Conservation (phyloP, 2,113 vertebrate species). For the Carollia perspicillata region DNA sequence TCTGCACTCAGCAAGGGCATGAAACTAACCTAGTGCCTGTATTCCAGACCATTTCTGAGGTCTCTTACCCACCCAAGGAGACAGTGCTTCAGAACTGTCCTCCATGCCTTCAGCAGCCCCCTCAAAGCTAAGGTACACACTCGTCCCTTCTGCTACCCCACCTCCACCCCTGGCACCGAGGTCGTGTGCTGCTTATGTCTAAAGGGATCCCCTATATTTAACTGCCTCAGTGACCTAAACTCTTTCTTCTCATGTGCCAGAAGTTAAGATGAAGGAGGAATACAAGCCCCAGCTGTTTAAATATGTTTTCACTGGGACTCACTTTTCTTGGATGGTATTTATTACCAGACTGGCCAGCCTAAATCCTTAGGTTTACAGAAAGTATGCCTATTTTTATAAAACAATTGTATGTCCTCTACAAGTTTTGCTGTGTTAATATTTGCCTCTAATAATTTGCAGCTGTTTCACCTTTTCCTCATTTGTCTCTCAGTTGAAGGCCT, state of each 20-base stretch:
- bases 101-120: conserved; percentile 71
- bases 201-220: conserved; percentile 72
- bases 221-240: conserved; percentile 73
- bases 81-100: conserved; percentile 49
- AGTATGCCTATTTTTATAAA: conserved; percentile 82
- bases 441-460: conserved; percentile 73
- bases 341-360: conserved; percentile 73
- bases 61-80: conserved; percentile 54
- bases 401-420: conserved; percentile 72
- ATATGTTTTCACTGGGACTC: conserved; percentile 57
- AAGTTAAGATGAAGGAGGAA: conserved; percentile 64
- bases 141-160: conserved; percentile 44
- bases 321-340: conserved; percentile 64
- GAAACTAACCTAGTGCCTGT: conserved; percentile 69
- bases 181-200: conserved; percentile 32
- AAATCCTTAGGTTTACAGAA: conserved; percentile 75
- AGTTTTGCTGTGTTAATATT: conserved; percentile 65
- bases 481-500: conserved; percentile 79
- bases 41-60: conserved; percentile 59
- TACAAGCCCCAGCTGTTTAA: conserved; percentile 68
- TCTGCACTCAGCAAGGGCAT: conserved; percentile 44
- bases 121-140: conserved; percentile 40
- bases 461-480: conserved; percentile 76
- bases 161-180: conserved; percentile 70
- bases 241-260: conserved; percentile 63